Base-by-base conservation (phyloP, 2,888 invertebrate genomes). In the Labia minor region DNA sequence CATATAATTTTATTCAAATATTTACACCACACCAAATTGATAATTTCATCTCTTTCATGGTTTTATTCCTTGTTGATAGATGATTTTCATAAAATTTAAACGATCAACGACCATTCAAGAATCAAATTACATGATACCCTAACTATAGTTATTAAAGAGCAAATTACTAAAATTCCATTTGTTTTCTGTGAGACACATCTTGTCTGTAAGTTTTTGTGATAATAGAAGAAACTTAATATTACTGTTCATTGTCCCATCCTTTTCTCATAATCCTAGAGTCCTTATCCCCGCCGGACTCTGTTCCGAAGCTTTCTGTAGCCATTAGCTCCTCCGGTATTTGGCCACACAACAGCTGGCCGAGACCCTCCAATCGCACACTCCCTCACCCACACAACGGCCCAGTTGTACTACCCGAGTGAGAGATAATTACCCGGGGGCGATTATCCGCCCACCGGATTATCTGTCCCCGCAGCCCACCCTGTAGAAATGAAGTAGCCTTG, bases 381-480 rank as follows among this genome's bases (percentile, higher is more conserved):
- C 16, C 16, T 3, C 49, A 49, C 49, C 2, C 49, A 49, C 49
- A 49, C 49, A 49, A 26, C 26, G 3, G 8, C 26, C 3, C 4
- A 26, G 4, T 26, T 26, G 26, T 14, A 49, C 14, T 8, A 14
- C 3, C n/a, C 49, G 14, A 49, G 49, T 49, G 49, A 49, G 49
- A 49, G 49, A 49, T 49, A 49, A 49, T 49, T 49, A 49, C 49
- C 49, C 49, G 14, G 49, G 49, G 49, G 49, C 49, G 49, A 49
- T 49, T 49, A 49, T 11, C 49, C 49, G 49, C n/a, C 26, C 26
- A 26, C 49, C 3, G 49, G n/a, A 49, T 49, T 16, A 49, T 11
- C 49, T 14, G 49, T n/a, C 49, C 49, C 49, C 14, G n/a, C 49
- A 16, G 49, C 14, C 49, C 49, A 16, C 8, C 49, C 49, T 49